Evolutionary conservation across 1,140 invertebrate genomes (phyloP), one percentile per base, ranked within the genome.

Genomic region (Caerostris darwini): DNA sequence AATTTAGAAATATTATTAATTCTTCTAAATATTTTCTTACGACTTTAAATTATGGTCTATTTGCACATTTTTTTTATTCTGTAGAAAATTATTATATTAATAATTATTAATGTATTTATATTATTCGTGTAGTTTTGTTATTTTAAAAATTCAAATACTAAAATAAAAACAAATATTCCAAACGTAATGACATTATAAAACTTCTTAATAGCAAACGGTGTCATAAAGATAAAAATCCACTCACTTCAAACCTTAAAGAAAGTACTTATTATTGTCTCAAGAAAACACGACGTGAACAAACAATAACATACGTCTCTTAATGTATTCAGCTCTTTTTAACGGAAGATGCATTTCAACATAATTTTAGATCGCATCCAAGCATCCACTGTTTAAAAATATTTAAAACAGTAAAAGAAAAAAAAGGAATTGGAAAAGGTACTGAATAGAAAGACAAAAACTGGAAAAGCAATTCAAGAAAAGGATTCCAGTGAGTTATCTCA

Each of bases 401-500:
- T 88, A 88, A 88, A 88, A 88, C 17, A 64, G 5, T 17, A 61
- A 59, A n/a, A 34, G 12, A 87, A 61, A 64, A 7, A 34, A 64
- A 67, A 53, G 19, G 56, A 85, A 58, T 50, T 77, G 1, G 19
- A 58, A 34, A n/a, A 85, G 5, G 54, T 3, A 64, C 4, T 12
- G 10, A 67, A 34, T 53, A 67, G 14, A 53, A 34, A 67, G 34
- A 53, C 19, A 53, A 88, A 88, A 88, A 88, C 64, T 19, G 86
- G 34, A 88, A 88, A 88, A 88, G 86, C 86, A 88, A 88, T 88
- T 88, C 86, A 88, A 50, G 59, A 88, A 88, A 88, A 88, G 86
- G 86, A 88, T 67, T 88, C 86, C 58, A 34, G 7, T 67, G 58
- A 88, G 58, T 88, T 88, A 88, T 88, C 59, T 88, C 86, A 88